phyloP scores from a whole-genome alignment of 1,140 invertebrate genomes.

The Macrobrachium nipponense region DNA sequence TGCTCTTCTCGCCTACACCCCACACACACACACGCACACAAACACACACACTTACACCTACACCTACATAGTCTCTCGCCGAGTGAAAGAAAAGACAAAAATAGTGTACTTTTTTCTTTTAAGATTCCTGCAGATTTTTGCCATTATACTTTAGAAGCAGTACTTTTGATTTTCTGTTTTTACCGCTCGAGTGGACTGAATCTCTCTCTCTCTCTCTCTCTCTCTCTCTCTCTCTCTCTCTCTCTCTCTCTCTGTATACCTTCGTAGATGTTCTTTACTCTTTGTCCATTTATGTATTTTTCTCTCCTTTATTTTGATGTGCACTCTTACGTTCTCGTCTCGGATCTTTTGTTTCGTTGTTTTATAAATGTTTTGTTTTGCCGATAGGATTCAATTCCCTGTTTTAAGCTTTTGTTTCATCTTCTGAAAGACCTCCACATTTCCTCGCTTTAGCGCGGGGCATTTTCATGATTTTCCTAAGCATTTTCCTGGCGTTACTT shows the following conservation, averaged over 20 bases:
- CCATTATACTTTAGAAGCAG: no score
- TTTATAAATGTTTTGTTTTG: not conserved
- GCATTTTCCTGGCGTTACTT: not conserved
- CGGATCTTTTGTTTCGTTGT: not conserved
- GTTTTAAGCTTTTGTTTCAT: not conserved
- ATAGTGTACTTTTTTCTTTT: no score
- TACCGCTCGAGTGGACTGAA: not conserved
- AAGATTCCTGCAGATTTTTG: no score
- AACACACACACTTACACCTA: no score
- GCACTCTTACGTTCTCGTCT: not conserved
- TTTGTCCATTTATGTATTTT: not conserved
- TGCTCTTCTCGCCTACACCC: no score
- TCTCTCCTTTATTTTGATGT: not conserved
- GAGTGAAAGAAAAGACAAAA: no score
- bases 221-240: not conserved
- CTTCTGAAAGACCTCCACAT: no score
- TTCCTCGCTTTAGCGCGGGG: no score
- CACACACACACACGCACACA: no score
- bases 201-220: constrained; percentile 3
- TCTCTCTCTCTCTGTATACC: not conserved
- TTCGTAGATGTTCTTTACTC: not conserved
- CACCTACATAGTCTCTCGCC: no score
- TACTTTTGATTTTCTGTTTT: not conserved
- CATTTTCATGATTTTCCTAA: not conserved
- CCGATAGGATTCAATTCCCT: not conserved